Conservation (phyloP, 2,888 invertebrate species). For the Pyrrhosoma nymphula region DNA sequence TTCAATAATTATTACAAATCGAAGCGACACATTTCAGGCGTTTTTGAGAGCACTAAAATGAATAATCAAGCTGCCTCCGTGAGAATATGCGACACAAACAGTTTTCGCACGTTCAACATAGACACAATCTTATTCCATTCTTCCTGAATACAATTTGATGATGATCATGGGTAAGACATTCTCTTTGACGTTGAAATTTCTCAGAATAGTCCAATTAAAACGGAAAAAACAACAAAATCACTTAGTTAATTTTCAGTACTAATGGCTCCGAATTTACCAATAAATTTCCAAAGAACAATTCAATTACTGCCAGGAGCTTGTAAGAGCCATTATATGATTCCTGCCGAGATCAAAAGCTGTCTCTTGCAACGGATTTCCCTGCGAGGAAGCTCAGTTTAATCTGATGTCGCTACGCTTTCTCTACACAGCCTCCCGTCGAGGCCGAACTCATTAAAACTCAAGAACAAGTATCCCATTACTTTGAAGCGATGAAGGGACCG, state of each 20-base stretch:
- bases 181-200: neutral
- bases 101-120: too few relatives aligned
- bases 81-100: too few relatives aligned
- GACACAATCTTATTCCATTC: too few relatives aligned
- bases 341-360: neutral
- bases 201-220: neutral
- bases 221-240: neutral
- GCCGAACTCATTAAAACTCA: neutral
- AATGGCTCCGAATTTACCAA: neutral
- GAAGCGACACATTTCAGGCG: too few relatives aligned
- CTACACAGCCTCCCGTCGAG: neutral
- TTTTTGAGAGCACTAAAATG: too few relatives aligned
- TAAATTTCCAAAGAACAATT: neutral
- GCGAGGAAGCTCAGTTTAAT: neutral
- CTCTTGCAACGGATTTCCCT: neutral
- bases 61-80: too few relatives aligned
- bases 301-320: neutral
- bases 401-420: neutral
- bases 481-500: neutral
- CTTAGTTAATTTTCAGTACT: neutral
- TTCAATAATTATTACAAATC: too few relatives aligned
- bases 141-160: too few relatives aligned
- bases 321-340: neutral
- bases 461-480: constrained; percentile 2
- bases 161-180: too few relatives aligned